Evolutionary conservation across 92 coral and sea anemone genomes (phyloP).

Genomic region (Nematostella vectensis): DNA sequence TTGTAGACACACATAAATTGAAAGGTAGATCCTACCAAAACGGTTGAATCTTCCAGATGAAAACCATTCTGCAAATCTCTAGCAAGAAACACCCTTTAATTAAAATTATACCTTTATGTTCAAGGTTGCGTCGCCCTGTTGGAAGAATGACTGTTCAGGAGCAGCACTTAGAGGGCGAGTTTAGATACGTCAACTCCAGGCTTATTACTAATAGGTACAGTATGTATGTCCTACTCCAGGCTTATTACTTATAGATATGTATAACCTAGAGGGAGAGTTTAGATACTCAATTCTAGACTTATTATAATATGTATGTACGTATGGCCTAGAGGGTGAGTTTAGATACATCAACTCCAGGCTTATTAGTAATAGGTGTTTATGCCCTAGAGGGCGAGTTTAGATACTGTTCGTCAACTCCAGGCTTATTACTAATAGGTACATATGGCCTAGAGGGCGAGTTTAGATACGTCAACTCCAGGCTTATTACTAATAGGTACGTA

Average conservation of each 20-base stretch:
- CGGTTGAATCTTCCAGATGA: too few species aligned
- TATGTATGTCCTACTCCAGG: constrained; percentile 73
- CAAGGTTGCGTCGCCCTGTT: constrained; percentile 94
- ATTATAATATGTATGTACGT: too few species aligned
- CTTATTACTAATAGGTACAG: constrained; percentile 88
- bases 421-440: constrained; percentile 88
- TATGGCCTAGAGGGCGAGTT: constrained; percentile 95
- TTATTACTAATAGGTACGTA: constrained; percentile 98
- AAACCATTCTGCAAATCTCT: too few species aligned
- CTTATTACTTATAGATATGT: constrained; percentile 89
- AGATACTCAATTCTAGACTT: too few species aligned
- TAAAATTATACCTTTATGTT: too few species aligned
- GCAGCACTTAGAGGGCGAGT: constrained; percentile 96
- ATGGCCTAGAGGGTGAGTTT: constrained; percentile 89
- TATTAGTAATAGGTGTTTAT: constrained; percentile 96
- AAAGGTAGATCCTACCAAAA: too few species aligned
- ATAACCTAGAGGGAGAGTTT: too few species aligned
- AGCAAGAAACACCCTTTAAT: too few species aligned
- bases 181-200: constrained; percentile 90
- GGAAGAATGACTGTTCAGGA: constrained; percentile 97
- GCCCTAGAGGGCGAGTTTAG: too few species aligned
- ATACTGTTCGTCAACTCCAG: constrained; percentile 94
- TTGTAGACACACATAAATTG: too few species aligned
- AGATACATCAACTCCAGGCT: constrained; percentile 90
- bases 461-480: constrained; percentile 88